A percentile compares a stretch with the other conserved stretches of the same genome.
phyloP scores from a whole-genome alignment of 1,140 invertebrate species.

The Nebria ingens region DNA sequence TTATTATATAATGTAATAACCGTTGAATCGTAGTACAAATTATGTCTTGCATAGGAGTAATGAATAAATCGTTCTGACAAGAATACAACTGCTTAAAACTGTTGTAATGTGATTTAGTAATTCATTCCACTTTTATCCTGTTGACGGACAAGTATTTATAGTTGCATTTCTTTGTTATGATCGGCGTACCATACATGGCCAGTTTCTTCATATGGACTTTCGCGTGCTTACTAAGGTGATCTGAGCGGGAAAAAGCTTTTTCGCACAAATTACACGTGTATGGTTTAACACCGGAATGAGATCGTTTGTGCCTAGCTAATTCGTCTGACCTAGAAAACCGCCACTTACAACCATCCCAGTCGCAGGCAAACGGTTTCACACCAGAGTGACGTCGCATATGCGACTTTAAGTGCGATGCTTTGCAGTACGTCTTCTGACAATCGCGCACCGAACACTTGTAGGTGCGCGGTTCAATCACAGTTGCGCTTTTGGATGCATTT shows the following conservation, averaged over 20 bases:
- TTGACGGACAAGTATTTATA: not conserved
- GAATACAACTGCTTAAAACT: not conserved
- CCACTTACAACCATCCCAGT: conserved; percentile 89
- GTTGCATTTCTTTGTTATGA: not conserved
- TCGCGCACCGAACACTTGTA: conserved; percentile 48
- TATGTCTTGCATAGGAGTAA: too few species aligned
- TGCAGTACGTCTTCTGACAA: conserved; percentile 73
- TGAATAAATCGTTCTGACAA: too few species aligned
- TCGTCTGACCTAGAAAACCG: conserved; percentile 90
- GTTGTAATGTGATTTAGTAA: not conserved
- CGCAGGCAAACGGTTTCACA: conserved; percentile 85
- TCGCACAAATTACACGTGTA: conserved; percentile 75
- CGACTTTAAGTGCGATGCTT: conserved; percentile 88
- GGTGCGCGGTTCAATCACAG: conserved; percentile 12
- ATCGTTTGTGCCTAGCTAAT: conserved; percentile 68
- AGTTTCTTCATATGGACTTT: conserved; percentile 65
- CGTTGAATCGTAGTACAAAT: too few species aligned
- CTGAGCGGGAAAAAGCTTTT: conserved; percentile 80
- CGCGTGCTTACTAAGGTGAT: conserved; percentile 82
- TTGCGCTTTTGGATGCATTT: conserved; percentile 26
- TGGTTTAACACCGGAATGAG: conserved; percentile 76
- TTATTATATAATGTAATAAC: too few species aligned
- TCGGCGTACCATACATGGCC: conserved; percentile 27
- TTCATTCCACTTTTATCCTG: not conserved
- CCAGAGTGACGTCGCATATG: conserved; percentile 88